Evolutionary conservation across 2,797 vertebrate genomes (phyloP).

Genomic region (Sardinella longiceps): DNA sequence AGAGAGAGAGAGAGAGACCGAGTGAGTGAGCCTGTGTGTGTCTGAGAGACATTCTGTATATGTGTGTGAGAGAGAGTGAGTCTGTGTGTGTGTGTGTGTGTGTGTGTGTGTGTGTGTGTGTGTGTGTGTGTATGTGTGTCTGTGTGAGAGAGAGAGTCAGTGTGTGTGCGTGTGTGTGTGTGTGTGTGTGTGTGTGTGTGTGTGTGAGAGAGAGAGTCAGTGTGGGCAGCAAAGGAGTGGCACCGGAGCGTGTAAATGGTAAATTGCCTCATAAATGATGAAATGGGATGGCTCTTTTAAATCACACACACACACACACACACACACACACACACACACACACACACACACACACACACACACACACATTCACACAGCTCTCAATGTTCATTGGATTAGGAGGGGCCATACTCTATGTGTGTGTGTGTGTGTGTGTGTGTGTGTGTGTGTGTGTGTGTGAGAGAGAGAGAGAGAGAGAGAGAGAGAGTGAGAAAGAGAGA

Average conservation of each 20-base stretch:
- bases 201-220: neutral
- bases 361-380: neutral
- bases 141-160: neutral
- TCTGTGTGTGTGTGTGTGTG: neutral
- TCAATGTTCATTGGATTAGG: neutral
- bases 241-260: constrained; percentile 12
- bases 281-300: constrained; percentile 19
- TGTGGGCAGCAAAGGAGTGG: neutral
- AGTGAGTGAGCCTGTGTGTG: neutral
- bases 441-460: neutral
- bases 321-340: constrained; percentile 9
- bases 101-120: neutral
- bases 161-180: neutral
- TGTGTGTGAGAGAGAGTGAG: neutral
- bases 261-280: constrained; percentile 23
- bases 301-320: neutral
- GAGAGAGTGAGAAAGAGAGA: neutral
- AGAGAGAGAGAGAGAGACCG: neutral
- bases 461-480: neutral
- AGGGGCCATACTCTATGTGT: neutral
- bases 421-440: neutral
- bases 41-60: neutral
- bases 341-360: constrained; percentile 3
- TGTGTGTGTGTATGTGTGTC: no score
- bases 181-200: neutral